phyloP scores from a whole-genome alignment of 2,113 vertebrate genomes.

The Cyphomyrus plagiostoma region DNA sequence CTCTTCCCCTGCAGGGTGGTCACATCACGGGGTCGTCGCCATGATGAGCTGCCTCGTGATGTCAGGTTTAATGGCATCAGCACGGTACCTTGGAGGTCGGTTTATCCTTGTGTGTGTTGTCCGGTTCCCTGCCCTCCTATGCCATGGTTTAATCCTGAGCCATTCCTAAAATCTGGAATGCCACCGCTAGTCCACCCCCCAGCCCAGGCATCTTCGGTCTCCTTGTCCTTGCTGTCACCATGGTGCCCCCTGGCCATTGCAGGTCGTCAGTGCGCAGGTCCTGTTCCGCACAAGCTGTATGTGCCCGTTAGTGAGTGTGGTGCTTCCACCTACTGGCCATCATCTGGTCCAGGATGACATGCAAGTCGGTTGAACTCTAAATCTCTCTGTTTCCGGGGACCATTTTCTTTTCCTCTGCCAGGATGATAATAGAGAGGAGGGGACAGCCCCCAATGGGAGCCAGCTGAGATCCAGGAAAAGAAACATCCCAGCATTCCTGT shows the following conservation, averaged over 20 bases:
- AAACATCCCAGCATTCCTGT: neutral
- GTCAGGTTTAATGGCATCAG: conserved; percentile 35
- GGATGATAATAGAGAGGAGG: neutral
- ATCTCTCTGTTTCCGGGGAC: neutral
- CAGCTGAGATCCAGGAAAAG: neutral
- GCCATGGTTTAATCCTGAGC: neutral
- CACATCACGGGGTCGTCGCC: neutral
- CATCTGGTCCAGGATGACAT: neutral
- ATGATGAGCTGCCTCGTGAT: neutral
- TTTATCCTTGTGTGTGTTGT: conserved; percentile 58
- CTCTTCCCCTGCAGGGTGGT: neutral
- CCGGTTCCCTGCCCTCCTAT: neutral
- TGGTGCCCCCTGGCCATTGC: neutral
- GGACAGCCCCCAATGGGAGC: neutral
- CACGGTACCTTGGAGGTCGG: conserved; percentile 55
- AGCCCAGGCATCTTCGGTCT: neutral
- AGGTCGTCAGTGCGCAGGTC: neutral
- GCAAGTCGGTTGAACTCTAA: neutral
- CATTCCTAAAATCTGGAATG: neutral
- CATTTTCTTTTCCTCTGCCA: neutral
- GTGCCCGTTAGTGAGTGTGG: neutral
- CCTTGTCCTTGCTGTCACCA: neutral
- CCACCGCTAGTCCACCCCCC: neutral
- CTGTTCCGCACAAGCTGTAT: neutral
- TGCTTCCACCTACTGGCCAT: neutral